Conservation (phyloP, 2,888 invertebrate species). For the Aspidapion aeneum region DNA sequence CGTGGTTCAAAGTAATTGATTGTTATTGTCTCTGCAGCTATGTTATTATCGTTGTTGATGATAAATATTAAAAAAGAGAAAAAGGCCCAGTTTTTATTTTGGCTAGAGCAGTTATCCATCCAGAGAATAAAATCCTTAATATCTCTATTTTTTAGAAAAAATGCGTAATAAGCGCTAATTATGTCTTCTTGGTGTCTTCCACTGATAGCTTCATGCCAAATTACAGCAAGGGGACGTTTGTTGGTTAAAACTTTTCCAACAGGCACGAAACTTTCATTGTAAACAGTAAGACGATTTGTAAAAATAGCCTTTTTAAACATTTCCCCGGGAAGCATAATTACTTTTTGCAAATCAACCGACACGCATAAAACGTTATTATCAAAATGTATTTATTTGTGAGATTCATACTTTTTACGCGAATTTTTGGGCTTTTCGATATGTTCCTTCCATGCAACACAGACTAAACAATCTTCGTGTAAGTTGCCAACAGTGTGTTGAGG, state of each 20-base stretch:
- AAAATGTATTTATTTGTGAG: constrained; percentile 6
- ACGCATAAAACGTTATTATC: constrained; percentile 12
- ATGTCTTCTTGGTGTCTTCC: constrained; percentile 22
- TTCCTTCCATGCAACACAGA: constrained; percentile 12
- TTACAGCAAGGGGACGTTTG: constrained; percentile 16
- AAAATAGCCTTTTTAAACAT: constrained; percentile 18
- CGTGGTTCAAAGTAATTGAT: constrained; percentile 13
- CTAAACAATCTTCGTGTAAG: constrained; percentile 16
- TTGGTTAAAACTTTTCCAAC: constrained; percentile 11
- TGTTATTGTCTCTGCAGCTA: not conserved
- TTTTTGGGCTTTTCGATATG: constrained; percentile 14
- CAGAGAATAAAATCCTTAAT: constrained; percentile 23
- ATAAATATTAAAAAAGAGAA: constrained; percentile 9
- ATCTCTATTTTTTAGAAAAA: constrained; percentile 19
- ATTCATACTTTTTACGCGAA: constrained; percentile 10
- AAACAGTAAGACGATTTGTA: constrained; percentile 13
- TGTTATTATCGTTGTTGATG: not conserved
- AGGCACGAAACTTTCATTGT: constrained; percentile 24
- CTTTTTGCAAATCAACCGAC: constrained; percentile 17
- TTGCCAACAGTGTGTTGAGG: constrained; percentile 13
- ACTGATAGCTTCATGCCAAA: constrained; percentile 25
- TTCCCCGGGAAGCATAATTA: constrained; percentile 21
- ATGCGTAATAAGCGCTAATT: constrained; percentile 14
- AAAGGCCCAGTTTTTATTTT: constrained; percentile 6
- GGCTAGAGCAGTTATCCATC: constrained; percentile 17